A percentile compares a stretch with the other conserved stretches of the same genome.
Conservation (phyloP, 2,113 vertebrate genomes). For the Psittacara wagleri region DNA sequence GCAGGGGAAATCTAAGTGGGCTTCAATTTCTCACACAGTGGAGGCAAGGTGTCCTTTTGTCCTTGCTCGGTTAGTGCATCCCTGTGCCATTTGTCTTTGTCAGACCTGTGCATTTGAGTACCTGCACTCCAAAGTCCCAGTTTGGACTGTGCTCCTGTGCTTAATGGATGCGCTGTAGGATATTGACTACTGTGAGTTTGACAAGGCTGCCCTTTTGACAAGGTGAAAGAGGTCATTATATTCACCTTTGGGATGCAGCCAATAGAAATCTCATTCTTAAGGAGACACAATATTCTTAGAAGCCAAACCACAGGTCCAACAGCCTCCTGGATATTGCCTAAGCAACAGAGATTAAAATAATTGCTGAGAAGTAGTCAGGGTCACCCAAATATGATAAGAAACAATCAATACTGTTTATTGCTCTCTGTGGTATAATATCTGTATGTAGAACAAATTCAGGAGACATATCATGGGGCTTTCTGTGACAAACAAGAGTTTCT, state of each 20-base stretch:
- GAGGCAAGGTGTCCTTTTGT: slow-evolving; percentile 82
- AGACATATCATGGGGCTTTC: not conserved
- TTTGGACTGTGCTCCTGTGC: slow-evolving; percentile 69
- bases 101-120: slow-evolving; percentile 75
- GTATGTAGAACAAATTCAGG: not conserved
- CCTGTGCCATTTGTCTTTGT: slow-evolving; percentile 88
- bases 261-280: slow-evolving; percentile 60
- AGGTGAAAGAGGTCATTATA: slow-evolving; percentile 74
- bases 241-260: slow-evolving; percentile 55
- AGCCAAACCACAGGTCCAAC: not conserved
- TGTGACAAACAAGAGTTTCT: not conserved
- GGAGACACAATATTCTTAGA: slow-evolving; percentile 46
- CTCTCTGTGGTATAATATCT: not conserved
- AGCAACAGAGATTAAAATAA: not conserved
- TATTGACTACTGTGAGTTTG: slow-evolving; percentile 71
- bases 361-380: slow-evolving; percentile 17
- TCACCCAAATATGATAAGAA: slow-evolving; percentile 44
- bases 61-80: slow-evolving; percentile 81
- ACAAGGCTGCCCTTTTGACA: slow-evolving; percentile 74
- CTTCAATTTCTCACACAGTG: slow-evolving; percentile 60
- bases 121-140: slow-evolving; percentile 69
- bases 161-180: slow-evolving; percentile 78
- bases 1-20: slow-evolving; percentile 63
- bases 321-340: not conserved
- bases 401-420: slow-evolving; percentile 1